Conservation (phyloP, 2,113 vertebrate genomes). For the Nothobranchius furzeri region DNA sequence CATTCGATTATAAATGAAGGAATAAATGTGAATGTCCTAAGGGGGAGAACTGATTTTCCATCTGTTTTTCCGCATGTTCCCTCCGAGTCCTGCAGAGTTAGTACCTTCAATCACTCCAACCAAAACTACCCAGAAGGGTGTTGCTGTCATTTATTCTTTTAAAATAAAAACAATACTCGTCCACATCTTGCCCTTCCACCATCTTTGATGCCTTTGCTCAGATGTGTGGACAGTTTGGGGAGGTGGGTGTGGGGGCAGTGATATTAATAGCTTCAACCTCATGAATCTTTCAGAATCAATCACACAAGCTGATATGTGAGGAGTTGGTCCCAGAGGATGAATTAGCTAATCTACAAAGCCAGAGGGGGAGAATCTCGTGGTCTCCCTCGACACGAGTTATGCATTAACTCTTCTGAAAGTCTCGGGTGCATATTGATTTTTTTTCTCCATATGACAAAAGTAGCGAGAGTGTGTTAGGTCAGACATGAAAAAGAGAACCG, state of each 20-base stretch:
- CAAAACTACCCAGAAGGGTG: no score
- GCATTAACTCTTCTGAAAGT: conserved; percentile 43
- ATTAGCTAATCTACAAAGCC: conserved; percentile 47
- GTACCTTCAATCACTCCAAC: not conserved
- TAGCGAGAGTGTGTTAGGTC: conserved; percentile 10
- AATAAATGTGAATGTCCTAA: not conserved
- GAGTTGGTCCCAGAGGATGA: conserved; percentile 43
- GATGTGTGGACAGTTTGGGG: conserved; percentile 28
- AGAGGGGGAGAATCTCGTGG: conserved; percentile 5
- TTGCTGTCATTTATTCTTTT: not conserved
- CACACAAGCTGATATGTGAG: conserved; percentile 46
- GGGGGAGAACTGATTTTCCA: no score
- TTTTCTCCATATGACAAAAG: conserved; percentile 12
- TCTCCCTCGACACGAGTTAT: conserved; percentile 16
- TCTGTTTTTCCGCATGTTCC: no score
- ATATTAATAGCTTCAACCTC: conserved; percentile 65
- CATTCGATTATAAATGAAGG: conserved; percentile 48
- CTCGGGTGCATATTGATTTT: conserved; percentile 32
- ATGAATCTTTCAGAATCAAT: conserved; percentile 72
- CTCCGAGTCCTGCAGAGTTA: no score
- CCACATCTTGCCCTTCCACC: not conserved
- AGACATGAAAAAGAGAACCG: conserved; percentile 3
- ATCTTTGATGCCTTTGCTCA: conserved; percentile 36
- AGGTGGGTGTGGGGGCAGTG: conserved; percentile 21
- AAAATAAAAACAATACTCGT: conserved; percentile 3